Conservation (phyloP, 2,797 vertebrate genomes). For the Natrix natrix region DNA sequence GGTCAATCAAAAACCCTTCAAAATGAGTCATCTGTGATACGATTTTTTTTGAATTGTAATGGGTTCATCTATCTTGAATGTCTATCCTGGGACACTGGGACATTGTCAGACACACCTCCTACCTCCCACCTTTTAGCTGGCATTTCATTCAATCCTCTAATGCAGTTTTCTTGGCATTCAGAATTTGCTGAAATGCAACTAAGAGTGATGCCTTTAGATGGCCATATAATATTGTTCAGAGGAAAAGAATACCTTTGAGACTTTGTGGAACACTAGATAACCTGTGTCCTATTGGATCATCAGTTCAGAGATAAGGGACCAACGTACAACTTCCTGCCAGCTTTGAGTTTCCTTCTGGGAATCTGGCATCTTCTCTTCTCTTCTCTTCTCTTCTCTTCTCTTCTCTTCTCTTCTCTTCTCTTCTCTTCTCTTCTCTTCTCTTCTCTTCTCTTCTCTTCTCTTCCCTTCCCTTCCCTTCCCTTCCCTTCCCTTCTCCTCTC, state of each 20-base stretch:
- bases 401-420: no score
- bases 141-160: background rate
- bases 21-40: background rate
- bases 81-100: background rate
- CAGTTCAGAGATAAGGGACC: background rate
- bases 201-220: background rate
- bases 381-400: no score
- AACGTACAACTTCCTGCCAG: background rate
- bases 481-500: no score
- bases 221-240: background rate
- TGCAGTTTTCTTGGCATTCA: background rate
- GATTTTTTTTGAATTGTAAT: background rate
- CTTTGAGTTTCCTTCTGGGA: background rate
- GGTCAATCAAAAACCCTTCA: background rate
- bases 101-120: background rate
- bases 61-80: background rate
- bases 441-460: accelerated
- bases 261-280: background rate
- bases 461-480: no score
- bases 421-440: no score
- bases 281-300: background rate
- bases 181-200: background rate
- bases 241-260: background rate
- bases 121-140: background rate
- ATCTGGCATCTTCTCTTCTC: background rate